A percentile compares a stretch with the other conserved stretches of the same genome.
phyloP scores from a whole-genome alignment of 2,113 vertebrate genomes.

The Micromys minutus region DNA sequence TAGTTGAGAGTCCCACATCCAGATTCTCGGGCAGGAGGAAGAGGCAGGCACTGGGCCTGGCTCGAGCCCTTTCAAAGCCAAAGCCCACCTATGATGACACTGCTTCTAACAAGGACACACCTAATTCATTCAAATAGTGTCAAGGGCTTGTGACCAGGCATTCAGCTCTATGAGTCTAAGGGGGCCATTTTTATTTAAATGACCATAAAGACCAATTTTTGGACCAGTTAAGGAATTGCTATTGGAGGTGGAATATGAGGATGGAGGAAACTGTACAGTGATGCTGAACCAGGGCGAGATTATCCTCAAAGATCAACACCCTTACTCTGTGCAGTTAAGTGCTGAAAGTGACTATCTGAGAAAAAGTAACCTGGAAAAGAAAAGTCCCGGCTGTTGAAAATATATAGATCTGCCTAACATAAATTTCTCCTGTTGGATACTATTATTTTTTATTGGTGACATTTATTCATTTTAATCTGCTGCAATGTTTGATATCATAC shows the following conservation, averaged over 20 bases:
- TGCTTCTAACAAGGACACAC: not conserved
- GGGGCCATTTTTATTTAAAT: not conserved
- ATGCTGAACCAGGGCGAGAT: accelerated
- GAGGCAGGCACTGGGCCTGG: no score
- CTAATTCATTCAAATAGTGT: not conserved
- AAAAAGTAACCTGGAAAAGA: not conserved
- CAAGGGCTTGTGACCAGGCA: no score
- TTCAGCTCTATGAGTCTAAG: not conserved
- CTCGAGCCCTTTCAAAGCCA: not conserved
- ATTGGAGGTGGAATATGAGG: not conserved
- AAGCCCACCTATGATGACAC: no score
- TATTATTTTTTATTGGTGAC: not conserved
- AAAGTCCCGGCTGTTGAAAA: not conserved
- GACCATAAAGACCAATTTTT: not conserved
- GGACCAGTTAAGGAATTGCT: not conserved
- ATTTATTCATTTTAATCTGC: not conserved
- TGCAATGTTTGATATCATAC: not conserved
- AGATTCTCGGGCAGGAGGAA: not conserved
- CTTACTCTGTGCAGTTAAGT: accelerated
- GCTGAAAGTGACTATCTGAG: no score
- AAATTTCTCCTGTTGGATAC: not conserved
- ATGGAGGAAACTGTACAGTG: not conserved
- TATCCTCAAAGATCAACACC: not conserved
- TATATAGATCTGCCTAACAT: not conserved
- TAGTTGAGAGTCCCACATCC: no score